phyloP scores from a whole-genome alignment of 2,888 invertebrate genomes.

The Lottia gigantea region DNA sequence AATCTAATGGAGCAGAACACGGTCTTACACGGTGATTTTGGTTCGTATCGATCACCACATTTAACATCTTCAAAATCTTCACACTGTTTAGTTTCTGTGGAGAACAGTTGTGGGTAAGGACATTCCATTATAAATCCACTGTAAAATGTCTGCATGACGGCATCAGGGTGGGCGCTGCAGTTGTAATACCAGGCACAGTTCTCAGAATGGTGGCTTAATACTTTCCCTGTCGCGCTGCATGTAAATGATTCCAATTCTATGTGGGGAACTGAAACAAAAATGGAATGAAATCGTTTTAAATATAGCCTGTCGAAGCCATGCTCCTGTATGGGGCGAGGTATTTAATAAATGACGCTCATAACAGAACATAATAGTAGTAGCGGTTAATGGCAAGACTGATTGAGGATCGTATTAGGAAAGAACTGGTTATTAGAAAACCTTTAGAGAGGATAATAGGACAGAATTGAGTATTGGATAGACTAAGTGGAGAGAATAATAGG shows the following conservation, averaged over 20 bases:
- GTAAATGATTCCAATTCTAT: constrained; percentile 4
- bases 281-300: too few species aligned
- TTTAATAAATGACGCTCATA: too few species aligned
- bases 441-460: too few species aligned
- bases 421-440: too few species aligned
- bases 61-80: constrained; percentile 50
- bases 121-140: constrained; percentile 42
- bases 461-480: too few species aligned
- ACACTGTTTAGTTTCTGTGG: constrained; percentile 39
- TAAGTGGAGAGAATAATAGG: too few species aligned
- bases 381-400: too few species aligned
- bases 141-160: constrained; percentile 34
- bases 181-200: constrained; percentile 55
- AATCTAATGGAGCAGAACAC: too few species aligned
- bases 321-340: too few species aligned
- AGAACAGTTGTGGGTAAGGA: constrained; percentile 50
- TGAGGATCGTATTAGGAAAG: too few species aligned
- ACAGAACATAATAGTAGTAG: too few species aligned
- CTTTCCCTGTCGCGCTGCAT: constrained; percentile 29
- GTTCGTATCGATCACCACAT: constrained; percentile 43
- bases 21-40: constrained; percentile 44
- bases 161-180: constrained; percentile 40
- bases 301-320: too few species aligned
- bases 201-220: constrained; percentile 43
- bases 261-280: not conserved